Percentiles rank a stretch among this genome's conserved stretches.
phyloP scores from a whole-genome alignment of 1,140 invertebrate genomes.

The Helicoverpa armigera region DNA sequence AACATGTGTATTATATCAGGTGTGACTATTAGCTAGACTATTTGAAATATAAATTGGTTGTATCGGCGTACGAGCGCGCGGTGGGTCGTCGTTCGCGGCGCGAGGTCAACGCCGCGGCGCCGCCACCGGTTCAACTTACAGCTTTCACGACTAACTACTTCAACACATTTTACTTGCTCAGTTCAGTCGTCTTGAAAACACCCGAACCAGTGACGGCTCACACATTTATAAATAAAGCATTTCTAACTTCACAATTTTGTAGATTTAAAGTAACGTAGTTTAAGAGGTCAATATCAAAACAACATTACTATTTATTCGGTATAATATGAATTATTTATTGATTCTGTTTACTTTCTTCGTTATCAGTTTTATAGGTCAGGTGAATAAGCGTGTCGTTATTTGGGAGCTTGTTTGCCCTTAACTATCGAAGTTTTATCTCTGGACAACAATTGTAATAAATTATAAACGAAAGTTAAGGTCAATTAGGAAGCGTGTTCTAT shows the following conservation, averaged over 20 bases:
- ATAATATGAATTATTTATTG: slow-evolving; percentile 81
- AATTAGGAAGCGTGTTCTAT: not conserved
- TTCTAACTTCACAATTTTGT: not conserved
- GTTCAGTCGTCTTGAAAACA: slow-evolving; percentile 18
- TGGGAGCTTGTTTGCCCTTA: slow-evolving; percentile 61
- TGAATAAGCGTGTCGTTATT: slow-evolving; percentile 65
- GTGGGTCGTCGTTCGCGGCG: slow-evolving; percentile 74
- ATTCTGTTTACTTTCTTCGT: slow-evolving; percentile 80
- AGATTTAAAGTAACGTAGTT: slow-evolving; percentile 49
- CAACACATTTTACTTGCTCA: slow-evolving; percentile 43
- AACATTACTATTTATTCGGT: slow-evolving; percentile 73
- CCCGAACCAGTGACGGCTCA: not conserved
- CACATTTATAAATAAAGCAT: not conserved
- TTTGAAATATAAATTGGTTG: slow-evolving; percentile 46
- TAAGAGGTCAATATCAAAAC: slow-evolving; percentile 81
- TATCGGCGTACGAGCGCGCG: slow-evolving; percentile 47
- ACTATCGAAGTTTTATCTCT: slow-evolving; percentile 52
- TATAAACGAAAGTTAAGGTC: not conserved
- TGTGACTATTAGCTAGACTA: slow-evolving; percentile 37
- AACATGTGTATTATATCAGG: slow-evolving; percentile 8
- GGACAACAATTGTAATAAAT: not conserved
- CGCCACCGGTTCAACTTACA: slow-evolving; percentile 54
- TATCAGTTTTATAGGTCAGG: slow-evolving; percentile 79
- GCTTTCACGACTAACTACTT: slow-evolving; percentile 59
- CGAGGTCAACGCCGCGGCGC: slow-evolving; percentile 76